Evolutionary conservation across 2,888 invertebrate genomes (phyloP).

Genomic region (Andrena chrysosceles): DNA sequence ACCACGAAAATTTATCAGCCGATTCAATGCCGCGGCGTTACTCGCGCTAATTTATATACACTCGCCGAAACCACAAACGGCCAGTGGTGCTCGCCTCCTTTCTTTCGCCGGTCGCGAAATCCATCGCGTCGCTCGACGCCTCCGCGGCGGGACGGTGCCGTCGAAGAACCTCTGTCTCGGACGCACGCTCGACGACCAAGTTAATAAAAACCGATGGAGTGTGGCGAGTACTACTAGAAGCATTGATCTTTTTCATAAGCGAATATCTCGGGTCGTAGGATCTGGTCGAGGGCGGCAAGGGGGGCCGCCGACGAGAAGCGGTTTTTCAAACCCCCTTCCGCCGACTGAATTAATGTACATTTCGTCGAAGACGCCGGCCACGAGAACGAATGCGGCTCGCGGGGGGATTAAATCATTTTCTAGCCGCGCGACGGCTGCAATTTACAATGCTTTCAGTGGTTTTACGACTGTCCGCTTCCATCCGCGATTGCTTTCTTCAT

Average conservation of each 20-base stretch:
- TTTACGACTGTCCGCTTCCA: slow-evolving; percentile 43
- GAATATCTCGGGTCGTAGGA: slow-evolving; percentile 41
- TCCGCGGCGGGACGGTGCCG: background rate
- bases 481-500: slow-evolving; percentile 66
- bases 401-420: slow-evolving; percentile 62
- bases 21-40: slow-evolving; percentile 69
- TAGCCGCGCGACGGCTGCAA: slow-evolving; percentile 51
- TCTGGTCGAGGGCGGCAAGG: background rate
- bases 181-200: background rate
- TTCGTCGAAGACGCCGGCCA: slow-evolving; percentile 53
- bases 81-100: slow-evolving; percentile 58
- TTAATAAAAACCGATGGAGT: slow-evolving; percentile 50
- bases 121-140: background rate
- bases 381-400: slow-evolving; percentile 43
- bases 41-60: slow-evolving; percentile 72
- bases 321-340: slow-evolving; percentile 35
- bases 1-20: slow-evolving; percentile 69
- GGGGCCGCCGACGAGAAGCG: slow-evolving; percentile 4
- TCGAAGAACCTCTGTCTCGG: slow-evolving; percentile 24
- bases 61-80: slow-evolving; percentile 65
- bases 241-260: slow-evolving; percentile 58
- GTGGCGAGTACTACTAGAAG: slow-evolving; percentile 43
- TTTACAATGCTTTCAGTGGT: slow-evolving; percentile 56
- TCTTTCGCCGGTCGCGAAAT: background rate
- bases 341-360: slow-evolving; percentile 54